Evolutionary conservation across 2,888 invertebrate genomes (phyloP).

Genomic region (Chorisops tibialis): DNA sequence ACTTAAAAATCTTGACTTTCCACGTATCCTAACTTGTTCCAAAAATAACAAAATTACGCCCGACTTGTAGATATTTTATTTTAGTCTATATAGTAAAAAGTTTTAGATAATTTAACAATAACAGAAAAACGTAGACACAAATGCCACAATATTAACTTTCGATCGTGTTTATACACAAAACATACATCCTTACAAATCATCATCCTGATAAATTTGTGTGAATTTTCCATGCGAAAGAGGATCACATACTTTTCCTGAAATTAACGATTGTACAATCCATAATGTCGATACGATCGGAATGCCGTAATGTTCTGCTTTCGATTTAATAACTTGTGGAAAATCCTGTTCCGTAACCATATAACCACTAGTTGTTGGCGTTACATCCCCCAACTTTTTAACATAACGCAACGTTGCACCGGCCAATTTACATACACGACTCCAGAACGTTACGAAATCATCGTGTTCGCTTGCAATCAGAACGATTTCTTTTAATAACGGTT

Average conservation of each 20-base stretch:
- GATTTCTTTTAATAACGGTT: constrained; percentile 55
- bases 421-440: constrained; percentile 60
- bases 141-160: too few species aligned
- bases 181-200: too few species aligned
- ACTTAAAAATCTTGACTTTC: too few species aligned
- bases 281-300: constrained; percentile 66
- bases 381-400: constrained; percentile 52
- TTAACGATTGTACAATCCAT: constrained; percentile 68
- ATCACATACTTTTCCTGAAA: constrained; percentile 57
- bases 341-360: constrained; percentile 62
- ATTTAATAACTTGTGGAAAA: constrained; percentile 58
- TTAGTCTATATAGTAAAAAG: too few species aligned
- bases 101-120: too few species aligned
- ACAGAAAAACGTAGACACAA: too few species aligned
- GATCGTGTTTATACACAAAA: too few species aligned
- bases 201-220: constrained; percentile 35
- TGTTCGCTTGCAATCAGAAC: constrained; percentile 56
- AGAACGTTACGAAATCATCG: constrained; percentile 58
- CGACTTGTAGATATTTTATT: too few species aligned
- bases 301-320: constrained; percentile 56
- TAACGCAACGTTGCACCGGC: constrained; percentile 57
- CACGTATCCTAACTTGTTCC: too few species aligned
- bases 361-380: constrained; percentile 53
- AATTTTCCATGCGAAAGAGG: constrained; percentile 56
- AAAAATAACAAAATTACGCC: too few species aligned